Evolutionary conservation across 2,113 vertebrate species (phyloP).

Genomic region (Peromyscus leucopus): DNA sequence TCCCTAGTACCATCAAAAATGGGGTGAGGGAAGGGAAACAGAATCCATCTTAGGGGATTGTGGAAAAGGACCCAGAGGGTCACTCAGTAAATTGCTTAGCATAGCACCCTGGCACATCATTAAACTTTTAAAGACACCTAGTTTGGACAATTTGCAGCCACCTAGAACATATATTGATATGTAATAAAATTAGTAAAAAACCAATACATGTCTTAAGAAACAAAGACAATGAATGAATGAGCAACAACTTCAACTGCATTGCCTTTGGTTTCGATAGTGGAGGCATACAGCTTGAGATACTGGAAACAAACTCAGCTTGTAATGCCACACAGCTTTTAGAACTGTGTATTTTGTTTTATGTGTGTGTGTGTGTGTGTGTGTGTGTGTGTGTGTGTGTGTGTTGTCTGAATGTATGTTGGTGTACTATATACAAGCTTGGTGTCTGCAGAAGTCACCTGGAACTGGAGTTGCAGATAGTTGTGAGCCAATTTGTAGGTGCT

Average conservation of each 20-base stretch:
- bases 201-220: not conserved
- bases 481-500: not conserved
- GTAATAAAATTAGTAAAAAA: conserved; percentile 47
- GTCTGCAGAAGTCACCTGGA: not conserved
- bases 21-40: not conserved
- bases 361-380: not conserved
- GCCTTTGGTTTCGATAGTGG: not conserved
- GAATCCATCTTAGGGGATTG: not conserved
- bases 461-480: not conserved
- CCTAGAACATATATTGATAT: not conserved
- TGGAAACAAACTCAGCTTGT: not conserved
- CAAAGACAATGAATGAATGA: not conserved
- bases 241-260: not conserved
- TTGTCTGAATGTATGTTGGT: not conserved
- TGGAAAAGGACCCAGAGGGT: not conserved
- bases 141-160: not conserved
- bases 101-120: not conserved
- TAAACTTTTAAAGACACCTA: not conserved
- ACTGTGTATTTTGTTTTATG: not conserved
- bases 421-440: not conserved
- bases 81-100: not conserved
- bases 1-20: not conserved
- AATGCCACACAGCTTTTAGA: not conserved
- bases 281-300: not conserved
- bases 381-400: not conserved